These are phyloP conservation scores for Acestrorhynchus altus DNA, from an alignment of 2,797 vertebrate genomes.

Conservation along the genomic window DNA sequence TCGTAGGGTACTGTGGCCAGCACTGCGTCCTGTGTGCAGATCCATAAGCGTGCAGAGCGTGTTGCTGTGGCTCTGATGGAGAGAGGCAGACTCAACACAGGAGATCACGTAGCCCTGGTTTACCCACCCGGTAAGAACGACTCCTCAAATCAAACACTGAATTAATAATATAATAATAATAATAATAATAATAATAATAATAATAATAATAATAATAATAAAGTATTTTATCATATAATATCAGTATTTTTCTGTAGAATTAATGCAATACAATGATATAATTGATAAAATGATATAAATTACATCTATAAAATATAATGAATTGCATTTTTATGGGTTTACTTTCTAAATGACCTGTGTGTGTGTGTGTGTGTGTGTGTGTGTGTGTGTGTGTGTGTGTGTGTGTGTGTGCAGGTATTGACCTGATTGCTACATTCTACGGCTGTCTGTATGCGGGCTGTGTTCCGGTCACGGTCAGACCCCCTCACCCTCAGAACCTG, in stretches of 20 bases:
- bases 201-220: neutral
- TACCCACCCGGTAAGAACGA: slow-evolving; percentile 86
- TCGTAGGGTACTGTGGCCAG: slow-evolving; percentile 88
- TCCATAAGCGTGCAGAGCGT: slow-evolving; percentile 92
- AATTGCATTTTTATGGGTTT: no score
- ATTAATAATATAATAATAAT: neutral
- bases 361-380: slow-evolving; percentile 34
- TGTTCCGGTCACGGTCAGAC: slow-evolving; percentile 91
- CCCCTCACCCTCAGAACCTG: slow-evolving; percentile 95
- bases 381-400: no score
- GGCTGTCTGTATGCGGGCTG: slow-evolving; percentile 95
- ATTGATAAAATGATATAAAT: no score
- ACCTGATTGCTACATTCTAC: slow-evolving; percentile 95
- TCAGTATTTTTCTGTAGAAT: no score
- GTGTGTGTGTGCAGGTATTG: slow-evolving; percentile 90
- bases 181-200: neutral
- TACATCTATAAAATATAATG: no score
- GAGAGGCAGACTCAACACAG: slow-evolving; percentile 86
- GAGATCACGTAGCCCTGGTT: slow-evolving; percentile 93
- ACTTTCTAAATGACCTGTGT: no score
- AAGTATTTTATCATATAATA: no score
- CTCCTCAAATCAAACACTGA: no score
- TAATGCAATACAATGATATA: no score
- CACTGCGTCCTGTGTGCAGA: slow-evolving; percentile 89
- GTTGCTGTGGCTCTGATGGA: slow-evolving; percentile 87